Evolutionary conservation across 2,113 vertebrate genomes (phyloP).

Genomic region (Onychostruthus taczanowskii): DNA sequence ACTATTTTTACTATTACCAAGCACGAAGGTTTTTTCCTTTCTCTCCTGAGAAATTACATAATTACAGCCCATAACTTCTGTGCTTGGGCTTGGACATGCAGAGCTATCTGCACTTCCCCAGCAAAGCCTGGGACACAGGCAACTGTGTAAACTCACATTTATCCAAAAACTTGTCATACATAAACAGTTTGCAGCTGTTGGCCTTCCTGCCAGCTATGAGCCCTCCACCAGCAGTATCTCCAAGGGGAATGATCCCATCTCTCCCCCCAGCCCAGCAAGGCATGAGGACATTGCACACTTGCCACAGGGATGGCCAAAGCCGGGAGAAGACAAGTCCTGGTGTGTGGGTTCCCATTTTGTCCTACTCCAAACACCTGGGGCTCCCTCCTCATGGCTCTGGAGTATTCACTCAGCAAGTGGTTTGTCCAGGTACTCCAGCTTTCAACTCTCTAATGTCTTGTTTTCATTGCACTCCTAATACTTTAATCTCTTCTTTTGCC

Average conservation of each 20-base stretch:
- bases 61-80: conserved; percentile 40
- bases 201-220: conserved; percentile 39
- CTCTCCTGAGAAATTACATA: conserved; percentile 35
- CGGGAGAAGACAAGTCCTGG: not conserved
- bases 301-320: not conserved
- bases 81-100: not conserved
- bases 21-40: conserved; percentile 14
- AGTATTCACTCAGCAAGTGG: conserved; percentile 45
- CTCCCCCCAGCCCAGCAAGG: not conserved
- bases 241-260: conserved; percentile 17
- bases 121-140: conserved; percentile 36
- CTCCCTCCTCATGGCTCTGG: not conserved
- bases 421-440: conserved; percentile 57
- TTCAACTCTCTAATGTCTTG: conserved; percentile 62
- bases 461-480: conserved; percentile 62
- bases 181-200: conserved; percentile 66
- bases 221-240: conserved; percentile 13
- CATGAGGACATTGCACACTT: not conserved
- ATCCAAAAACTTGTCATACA: conserved; percentile 43
- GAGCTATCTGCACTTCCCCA: conserved; percentile 33
- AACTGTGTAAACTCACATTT: conserved; percentile 59
- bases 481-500: conserved; percentile 62
- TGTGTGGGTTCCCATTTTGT: not conserved
- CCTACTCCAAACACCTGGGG: not conserved
- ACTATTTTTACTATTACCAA: conserved; percentile 9